Conservation (phyloP, 2,888 invertebrate species). For the Lasiommata megera region DNA sequence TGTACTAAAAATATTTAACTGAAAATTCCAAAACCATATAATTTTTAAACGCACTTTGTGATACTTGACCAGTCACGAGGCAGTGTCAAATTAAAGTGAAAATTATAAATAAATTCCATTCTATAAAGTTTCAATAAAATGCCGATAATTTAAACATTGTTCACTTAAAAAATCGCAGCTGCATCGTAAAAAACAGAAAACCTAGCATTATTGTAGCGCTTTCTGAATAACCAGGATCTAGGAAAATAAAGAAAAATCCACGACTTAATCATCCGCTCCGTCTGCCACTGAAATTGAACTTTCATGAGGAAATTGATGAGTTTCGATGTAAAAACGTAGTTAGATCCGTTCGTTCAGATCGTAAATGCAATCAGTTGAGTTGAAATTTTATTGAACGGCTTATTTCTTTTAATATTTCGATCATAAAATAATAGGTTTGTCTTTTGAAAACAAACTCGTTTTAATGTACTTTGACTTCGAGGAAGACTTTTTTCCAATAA, state of each 20-base stretch:
- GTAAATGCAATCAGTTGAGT: constrained; percentile 17
- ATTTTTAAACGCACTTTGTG: too few species aligned
- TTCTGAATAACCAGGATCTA: constrained; percentile 25
- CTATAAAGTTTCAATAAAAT: neutral
- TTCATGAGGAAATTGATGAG: constrained; percentile 38
- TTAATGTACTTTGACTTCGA: constrained; percentile 4
- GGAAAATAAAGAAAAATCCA: constrained; percentile 34
- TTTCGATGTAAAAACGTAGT: constrained; percentile 30
- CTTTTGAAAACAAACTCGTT: constrained; percentile 1
- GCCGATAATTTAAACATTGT: neutral
- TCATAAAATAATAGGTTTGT: constrained; percentile 3
- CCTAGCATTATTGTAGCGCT: constrained; percentile 8
- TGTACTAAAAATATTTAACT: too few species aligned
- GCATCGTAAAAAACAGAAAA: neutral
- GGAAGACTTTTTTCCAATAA: neutral
- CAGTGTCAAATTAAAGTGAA: too few species aligned
- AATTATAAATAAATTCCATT: neutral
- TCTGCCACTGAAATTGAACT: constrained; percentile 38
- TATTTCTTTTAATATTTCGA: constrained; percentile 2
- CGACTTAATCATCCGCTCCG: constrained; percentile 39
- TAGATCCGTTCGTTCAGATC: constrained; percentile 19
- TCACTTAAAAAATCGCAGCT: neutral
- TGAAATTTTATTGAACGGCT: constrained; percentile 13
- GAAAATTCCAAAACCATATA: too few species aligned
- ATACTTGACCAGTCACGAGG: too few species aligned